A percentile compares a stretch with the other conserved stretches of the same genome.
phyloP scores from a whole-genome alignment of 2,888 invertebrate species.

The Volucella zonaria region DNA sequence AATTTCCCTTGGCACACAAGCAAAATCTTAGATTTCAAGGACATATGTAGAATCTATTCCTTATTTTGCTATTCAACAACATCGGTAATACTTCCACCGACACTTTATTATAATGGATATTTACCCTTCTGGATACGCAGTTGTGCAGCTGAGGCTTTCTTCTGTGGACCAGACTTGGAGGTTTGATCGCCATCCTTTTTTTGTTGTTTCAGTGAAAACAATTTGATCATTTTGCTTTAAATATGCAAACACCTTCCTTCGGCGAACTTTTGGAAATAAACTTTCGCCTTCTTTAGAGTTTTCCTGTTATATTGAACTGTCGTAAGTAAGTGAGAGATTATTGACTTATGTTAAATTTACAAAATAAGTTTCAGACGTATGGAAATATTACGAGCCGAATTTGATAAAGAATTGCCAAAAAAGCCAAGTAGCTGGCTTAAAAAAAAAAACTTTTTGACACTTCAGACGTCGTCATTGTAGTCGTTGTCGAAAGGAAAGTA shows the following conservation, averaged over 20 bases:
- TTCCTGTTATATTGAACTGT: conserved; percentile 57
- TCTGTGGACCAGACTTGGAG: conserved; percentile 89
- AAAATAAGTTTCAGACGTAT: conserved; percentile 57
- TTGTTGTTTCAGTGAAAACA: conserved; percentile 98
- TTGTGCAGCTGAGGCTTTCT: conserved; percentile 98
- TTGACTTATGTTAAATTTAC: conserved; percentile 43
- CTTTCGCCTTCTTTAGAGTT: conserved; percentile 16
- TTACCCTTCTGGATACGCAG: conserved; percentile 98
- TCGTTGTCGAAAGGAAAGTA: conserved; percentile 1
- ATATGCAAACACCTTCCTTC: conserved; percentile 42
- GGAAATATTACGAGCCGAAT: conserved; percentile 56
- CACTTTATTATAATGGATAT: conserved; percentile 27
- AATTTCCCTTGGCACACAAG: background rate
- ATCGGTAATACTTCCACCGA: background rate
- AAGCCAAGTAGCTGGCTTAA: conserved; percentile 60
- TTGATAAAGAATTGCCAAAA: conserved; percentile 68
- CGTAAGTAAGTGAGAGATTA: conserved; percentile 22
- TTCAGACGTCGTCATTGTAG: conserved; percentile 27
- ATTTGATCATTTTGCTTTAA: conserved; percentile 91
- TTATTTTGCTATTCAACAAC: no score
- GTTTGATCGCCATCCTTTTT: conserved; percentile 97
- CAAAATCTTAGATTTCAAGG: conserved; percentile 42
- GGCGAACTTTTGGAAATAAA: conserved; percentile 25
- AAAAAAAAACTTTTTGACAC: conserved; percentile 62
- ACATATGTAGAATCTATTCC: conserved; percentile 17